These are phyloP conservation scores for Seira sanloemensis DNA, from an alignment of 2,888 invertebrate genomes.

Conservation along the genomic window DNA sequence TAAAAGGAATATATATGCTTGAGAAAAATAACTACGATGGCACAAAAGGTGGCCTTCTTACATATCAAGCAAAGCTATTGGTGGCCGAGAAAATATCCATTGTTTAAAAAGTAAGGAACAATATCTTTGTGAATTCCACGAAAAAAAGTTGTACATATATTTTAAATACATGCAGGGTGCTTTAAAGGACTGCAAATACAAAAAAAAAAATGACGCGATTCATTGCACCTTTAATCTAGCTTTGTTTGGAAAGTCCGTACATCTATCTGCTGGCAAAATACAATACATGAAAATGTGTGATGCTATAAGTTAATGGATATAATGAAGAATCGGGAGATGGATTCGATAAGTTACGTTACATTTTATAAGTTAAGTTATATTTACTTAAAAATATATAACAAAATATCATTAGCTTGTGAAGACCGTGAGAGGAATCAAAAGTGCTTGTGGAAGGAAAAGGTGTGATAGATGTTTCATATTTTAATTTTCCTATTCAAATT, in stretches of 20 bases:
- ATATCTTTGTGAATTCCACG: constrained; percentile 10
- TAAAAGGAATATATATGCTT: constrained; percentile 44
- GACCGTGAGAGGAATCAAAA: too few relatives aligned
- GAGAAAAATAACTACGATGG: constrained; percentile 15
- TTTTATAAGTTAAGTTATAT: neutral
- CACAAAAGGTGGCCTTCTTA: constrained; percentile 50
- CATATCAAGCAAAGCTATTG: constrained; percentile 53
- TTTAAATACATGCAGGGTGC: constrained; percentile 21
- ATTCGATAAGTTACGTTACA: neutral
- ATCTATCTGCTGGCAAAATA: neutral
- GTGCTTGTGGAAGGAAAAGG: neutral
- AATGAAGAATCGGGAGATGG: neutral
- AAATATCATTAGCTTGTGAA: too few relatives aligned
- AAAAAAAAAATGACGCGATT: neutral
- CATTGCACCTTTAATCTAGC: too few relatives aligned
- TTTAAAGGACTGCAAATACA: constrained; percentile 14
- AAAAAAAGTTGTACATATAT: constrained; percentile 10
- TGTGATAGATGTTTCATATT: neutral
- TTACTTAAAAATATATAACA: neutral
- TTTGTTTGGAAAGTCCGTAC: neutral
- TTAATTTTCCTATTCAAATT: too few relatives aligned
- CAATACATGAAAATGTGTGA: neutral
- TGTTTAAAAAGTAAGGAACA: neutral
- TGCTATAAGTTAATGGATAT: constrained; percentile 1
- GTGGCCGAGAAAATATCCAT: neutral